Evolutionary conservation across 2,797 vertebrate genomes (phyloP).

Genomic region (Mycteria americana): DNA sequence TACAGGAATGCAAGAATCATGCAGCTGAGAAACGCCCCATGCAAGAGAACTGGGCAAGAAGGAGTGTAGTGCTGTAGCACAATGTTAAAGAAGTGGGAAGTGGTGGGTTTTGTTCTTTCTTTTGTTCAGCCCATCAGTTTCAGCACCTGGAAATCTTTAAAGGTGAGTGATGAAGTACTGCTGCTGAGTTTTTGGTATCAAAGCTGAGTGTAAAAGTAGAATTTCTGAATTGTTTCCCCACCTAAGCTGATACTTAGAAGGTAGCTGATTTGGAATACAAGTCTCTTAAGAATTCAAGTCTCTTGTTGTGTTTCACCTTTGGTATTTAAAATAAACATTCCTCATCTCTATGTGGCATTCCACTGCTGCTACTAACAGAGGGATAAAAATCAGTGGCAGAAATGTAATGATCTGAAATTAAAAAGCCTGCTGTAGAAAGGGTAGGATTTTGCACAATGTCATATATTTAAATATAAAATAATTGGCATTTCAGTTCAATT

Average conservation of each 20-base stretch:
- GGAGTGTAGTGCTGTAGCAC: not conserved
- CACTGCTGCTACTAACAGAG: not conserved
- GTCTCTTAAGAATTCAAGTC: not conserved
- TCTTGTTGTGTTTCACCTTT: not conserved
- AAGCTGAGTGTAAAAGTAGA: not conserved
- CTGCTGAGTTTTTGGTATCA: not conserved
- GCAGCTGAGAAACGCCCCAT: not conserved
- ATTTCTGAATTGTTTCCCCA: not conserved
- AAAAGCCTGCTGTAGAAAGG: not conserved
- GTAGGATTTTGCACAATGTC: not conserved
- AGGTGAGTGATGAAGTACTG: not conserved
- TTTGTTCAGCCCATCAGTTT: not conserved
- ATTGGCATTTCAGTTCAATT: constrained; percentile 10
- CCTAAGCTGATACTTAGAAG: not conserved
- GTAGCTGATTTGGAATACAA: not conserved
- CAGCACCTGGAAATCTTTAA: not conserved
- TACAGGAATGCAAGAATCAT: not conserved
- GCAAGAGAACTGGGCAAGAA: not conserved
- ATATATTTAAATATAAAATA: constrained; percentile 21
- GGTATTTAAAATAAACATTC: not conserved
- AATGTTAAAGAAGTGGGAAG: not conserved
- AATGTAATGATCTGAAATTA: not conserved
- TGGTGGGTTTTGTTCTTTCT: not conserved
- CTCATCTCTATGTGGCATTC: not conserved
- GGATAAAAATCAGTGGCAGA: not conserved